Evolutionary conservation across 2,113 vertebrate genomes (phyloP).

Genomic region (Opisthocomus hoazin): DNA sequence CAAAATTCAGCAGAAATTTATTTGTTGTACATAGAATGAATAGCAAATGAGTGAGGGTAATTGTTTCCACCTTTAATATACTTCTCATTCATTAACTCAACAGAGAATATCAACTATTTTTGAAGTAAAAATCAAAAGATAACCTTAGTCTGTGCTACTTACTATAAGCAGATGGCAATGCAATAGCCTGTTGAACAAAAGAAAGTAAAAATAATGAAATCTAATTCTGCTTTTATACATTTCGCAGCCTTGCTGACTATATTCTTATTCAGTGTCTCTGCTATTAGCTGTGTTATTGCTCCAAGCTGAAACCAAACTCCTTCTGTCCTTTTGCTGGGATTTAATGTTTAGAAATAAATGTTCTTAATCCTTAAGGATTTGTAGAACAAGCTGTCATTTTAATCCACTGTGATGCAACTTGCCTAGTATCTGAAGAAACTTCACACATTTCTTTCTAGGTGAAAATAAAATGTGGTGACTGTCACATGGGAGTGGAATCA

Average conservation of each 20-base stretch:
- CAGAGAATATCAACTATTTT: neutral
- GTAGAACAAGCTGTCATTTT: slow-evolving; percentile 31
- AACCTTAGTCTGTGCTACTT: neutral
- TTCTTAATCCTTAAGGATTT: slow-evolving; percentile 31
- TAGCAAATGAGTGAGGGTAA: neutral
- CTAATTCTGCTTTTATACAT: neutral
- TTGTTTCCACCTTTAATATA: neutral
- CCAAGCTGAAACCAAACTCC: neutral
- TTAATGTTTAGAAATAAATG: neutral
- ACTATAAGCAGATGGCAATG: neutral
- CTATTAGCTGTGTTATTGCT: neutral
- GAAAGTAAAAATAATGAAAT: neutral
- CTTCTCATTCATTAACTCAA: neutral
- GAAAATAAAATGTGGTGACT: neutral
- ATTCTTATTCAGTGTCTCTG: neutral
- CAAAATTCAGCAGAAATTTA: neutral
- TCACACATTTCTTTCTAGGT: neutral
- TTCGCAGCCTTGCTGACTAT: neutral
- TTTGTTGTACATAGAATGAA: neutral
- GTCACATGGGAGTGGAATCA: neutral
- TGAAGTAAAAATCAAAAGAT: neutral
- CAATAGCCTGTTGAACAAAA: neutral
- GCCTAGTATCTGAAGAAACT: neutral
- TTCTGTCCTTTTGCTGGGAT: neutral
- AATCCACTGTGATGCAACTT: neutral